Evolutionary conservation across 2,113 vertebrate genomes (phyloP).

Genomic region (Dolichallabes microphthalmus): DNA sequence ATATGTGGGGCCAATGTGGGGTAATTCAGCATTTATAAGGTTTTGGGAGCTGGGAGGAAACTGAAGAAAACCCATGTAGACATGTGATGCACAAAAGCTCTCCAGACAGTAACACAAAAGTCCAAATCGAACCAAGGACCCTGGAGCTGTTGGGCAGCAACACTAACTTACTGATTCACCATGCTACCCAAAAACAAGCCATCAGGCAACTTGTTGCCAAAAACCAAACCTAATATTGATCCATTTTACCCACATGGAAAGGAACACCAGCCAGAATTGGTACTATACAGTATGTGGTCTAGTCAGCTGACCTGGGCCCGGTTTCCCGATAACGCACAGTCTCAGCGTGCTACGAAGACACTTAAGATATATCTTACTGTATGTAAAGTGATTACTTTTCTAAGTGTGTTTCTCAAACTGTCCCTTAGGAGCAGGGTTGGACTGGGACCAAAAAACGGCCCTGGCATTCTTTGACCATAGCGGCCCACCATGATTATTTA

Average conservation of each 20-base stretch:
- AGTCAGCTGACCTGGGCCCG: not conserved
- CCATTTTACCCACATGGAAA: not conserved
- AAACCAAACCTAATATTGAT: not conserved
- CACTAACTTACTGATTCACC: not conserved
- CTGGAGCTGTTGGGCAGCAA: not conserved
- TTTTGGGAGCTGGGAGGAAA: not conserved
- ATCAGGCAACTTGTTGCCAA: not conserved
- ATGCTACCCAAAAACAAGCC: not conserved
- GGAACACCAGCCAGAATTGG: not conserved
- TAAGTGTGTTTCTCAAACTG: too few species aligned
- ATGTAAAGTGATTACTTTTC: too few species aligned
- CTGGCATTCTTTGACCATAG: too few species aligned
- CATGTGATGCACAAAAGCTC: not conserved
- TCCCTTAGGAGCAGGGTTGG: too few species aligned
- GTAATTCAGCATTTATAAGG: not conserved
- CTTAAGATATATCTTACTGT: too few species aligned
- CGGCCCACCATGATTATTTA: too few species aligned
- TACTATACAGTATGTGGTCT: not conserved
- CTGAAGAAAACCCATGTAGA: not conserved
- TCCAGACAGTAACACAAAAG: not conserved
- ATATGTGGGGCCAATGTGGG: not conserved
- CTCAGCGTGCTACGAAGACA: too few species aligned
- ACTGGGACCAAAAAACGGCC: too few species aligned
- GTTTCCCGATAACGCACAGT: too few species aligned
- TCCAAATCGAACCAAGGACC: not conserved